Evolutionary conservation across 2,888 invertebrate species (phyloP).

Genomic region (Lymantria dispar): DNA sequence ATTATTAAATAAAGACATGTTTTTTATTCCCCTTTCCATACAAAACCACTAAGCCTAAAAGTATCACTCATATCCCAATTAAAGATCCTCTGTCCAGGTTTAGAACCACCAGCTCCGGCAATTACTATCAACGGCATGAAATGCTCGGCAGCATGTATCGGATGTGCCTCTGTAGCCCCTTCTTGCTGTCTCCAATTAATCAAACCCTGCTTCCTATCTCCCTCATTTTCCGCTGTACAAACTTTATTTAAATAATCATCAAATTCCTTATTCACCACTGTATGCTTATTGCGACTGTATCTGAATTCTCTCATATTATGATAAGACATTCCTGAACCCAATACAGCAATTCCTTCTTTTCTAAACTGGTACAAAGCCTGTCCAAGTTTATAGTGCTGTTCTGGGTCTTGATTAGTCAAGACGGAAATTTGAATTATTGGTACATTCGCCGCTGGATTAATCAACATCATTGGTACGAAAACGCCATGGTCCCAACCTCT

Average conservation of each 20-base stretch:
- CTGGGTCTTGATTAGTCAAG: conserved; percentile 58
- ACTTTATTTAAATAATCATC: conserved; percentile 63
- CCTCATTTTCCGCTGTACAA: conserved; percentile 56
- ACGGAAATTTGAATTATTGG: conserved; percentile 73
- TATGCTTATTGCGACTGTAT: conserved; percentile 33
- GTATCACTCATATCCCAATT: conserved; percentile 68
- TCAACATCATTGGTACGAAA: conserved; percentile 76
- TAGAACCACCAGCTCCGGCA: conserved; percentile 66
- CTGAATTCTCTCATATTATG: conserved; percentile 74
- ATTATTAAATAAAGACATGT: background rate
- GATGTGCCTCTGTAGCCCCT: conserved; percentile 67
- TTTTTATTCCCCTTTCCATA: conserved; percentile 62
- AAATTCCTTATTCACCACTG: conserved; percentile 65
- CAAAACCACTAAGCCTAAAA: conserved; percentile 65
- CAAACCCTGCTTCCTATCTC: conserved; percentile 47
- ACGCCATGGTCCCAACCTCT: conserved; percentile 79
- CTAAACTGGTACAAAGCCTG: conserved; percentile 57
- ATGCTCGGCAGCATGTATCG: conserved; percentile 65
- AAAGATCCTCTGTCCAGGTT: conserved; percentile 60
- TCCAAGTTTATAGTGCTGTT: conserved; percentile 65
- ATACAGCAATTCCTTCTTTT: conserved; percentile 65
- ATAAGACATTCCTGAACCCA: conserved; percentile 76
- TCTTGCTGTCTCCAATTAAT: conserved; percentile 57
- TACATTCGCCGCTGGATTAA: conserved; percentile 66
- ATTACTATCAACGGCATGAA: conserved; percentile 71